These are phyloP conservation scores for Melanotaenia trifasciata DNA, from an alignment of 2,797 vertebrate species.

Conservation along the genomic window DNA sequence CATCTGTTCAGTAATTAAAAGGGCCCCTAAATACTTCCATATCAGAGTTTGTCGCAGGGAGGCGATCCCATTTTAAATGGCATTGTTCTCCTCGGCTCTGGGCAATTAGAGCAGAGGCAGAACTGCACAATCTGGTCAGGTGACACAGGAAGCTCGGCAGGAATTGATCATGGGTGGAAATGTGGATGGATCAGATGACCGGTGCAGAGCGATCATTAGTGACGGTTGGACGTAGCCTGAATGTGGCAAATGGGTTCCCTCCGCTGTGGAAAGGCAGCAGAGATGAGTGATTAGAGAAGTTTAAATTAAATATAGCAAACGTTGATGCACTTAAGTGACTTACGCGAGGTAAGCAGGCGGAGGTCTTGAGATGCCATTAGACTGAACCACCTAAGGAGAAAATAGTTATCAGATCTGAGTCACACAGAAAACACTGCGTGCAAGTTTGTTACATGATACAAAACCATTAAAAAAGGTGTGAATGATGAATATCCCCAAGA, in stretches of 20 bases:
- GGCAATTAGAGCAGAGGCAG: slow-evolving; percentile 10
- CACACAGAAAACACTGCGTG: background rate
- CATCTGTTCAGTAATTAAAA: slow-evolving; percentile 63
- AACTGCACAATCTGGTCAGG: slow-evolving; percentile 8
- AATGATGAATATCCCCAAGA: background rate
- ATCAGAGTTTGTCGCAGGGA: slow-evolving; percentile 44
- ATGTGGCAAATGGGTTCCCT: slow-evolving; percentile 94
- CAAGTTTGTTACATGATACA: background rate
- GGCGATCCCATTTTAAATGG: slow-evolving; percentile 49
- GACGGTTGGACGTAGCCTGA: slow-evolving; percentile 94
- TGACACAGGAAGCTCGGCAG: slow-evolving; percentile 21
- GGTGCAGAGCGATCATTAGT: slow-evolving; percentile 97
- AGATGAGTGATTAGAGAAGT: background rate
- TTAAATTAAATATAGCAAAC: background rate
- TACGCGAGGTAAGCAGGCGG: slow-evolving; percentile 89
- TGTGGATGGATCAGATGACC: slow-evolving; percentile 76
- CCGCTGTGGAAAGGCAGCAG: slow-evolving; percentile 80
- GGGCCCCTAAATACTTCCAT: slow-evolving; percentile 39
- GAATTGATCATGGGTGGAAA: slow-evolving; percentile 11
- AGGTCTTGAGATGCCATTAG: slow-evolving; percentile 91
- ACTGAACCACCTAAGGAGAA: slow-evolving; percentile 80
- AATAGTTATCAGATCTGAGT: slow-evolving; percentile 21
- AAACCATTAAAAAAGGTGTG: background rate
- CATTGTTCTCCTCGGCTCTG: slow-evolving; percentile 37
- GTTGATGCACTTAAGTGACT: slow-evolving; percentile 52